A percentile compares a stretch with the other conserved stretches of the same genome.
Evolutionary conservation across 2,113 vertebrate genomes (phyloP).

Genomic region (Hemiprocne comata): DNA sequence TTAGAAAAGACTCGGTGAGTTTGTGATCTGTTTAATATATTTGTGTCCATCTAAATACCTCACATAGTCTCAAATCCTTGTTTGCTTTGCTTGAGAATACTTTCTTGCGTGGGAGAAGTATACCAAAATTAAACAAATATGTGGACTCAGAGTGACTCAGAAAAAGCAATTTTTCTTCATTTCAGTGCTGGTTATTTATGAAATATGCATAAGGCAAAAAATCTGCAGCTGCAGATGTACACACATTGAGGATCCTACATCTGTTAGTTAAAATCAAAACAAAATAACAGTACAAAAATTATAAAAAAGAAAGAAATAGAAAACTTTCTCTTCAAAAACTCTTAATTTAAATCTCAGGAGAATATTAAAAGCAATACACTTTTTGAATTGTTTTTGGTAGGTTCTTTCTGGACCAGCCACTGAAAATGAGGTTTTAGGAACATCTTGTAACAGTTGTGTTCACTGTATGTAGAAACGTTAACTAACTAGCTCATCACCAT

Average conservation of each 20-base stretch:
- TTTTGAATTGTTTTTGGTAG: neutral
- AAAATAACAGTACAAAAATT: neutral
- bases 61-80: neutral
- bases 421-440: neutral
- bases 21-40: neutral
- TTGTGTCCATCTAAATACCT: neutral
- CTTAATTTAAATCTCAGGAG: neutral
- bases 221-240: constrained; percentile 6
- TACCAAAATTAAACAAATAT: constrained; percentile 34
- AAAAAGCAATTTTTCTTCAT: constrained; percentile 35
- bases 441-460: neutral
- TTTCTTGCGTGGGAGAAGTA: neutral
- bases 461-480: neutral
- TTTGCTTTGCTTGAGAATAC: neutral
- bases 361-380: neutral
- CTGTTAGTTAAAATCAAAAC: constrained; percentile 13
- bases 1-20: neutral
- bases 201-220: constrained; percentile 44
- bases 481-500: neutral
- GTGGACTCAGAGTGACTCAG: neutral
- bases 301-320: neutral
- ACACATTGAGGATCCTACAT: neutral
- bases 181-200: constrained; percentile 19
- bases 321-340: neutral
- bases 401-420: neutral